phyloP scores from a whole-genome alignment of 1,140 invertebrate genomes.

The Mya arenaria region DNA sequence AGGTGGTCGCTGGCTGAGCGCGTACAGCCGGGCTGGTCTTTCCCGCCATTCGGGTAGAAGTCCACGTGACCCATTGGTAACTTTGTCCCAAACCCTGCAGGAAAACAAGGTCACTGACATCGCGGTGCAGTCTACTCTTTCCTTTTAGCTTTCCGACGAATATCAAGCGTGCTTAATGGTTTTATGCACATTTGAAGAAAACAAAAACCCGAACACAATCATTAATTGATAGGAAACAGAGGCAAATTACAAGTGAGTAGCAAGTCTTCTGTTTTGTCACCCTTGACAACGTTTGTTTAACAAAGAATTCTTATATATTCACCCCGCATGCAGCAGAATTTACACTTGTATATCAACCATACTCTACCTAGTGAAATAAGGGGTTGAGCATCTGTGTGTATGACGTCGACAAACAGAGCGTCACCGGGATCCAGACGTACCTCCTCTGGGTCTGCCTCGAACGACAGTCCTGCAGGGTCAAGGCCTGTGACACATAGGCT shows the following conservation, averaged over 20 bases:
- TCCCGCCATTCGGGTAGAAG: slow-evolving; percentile 86
- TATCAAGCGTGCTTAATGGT: neutral
- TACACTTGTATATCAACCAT: slow-evolving; percentile 70
- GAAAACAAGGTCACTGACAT: neutral
- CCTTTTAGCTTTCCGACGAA: too few species aligned
- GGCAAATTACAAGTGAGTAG: neutral
- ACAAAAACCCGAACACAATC: neutral
- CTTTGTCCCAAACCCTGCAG: slow-evolving; percentile 86
- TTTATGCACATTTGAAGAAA: too few species aligned
- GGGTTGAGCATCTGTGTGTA: slow-evolving; percentile 92
- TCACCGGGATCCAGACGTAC: slow-evolving; percentile 83
- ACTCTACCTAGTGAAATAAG: slow-evolving; percentile 80
- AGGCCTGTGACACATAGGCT: slow-evolving; percentile 82
- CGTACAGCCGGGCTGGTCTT: slow-evolving; percentile 77
- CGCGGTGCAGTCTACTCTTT: neutral
- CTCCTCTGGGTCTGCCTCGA: slow-evolving; percentile 82
- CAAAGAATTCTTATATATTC: neutral
- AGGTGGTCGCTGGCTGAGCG: slow-evolving; percentile 23
- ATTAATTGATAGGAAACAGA: neutral
- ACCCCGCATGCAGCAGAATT: too few species aligned
- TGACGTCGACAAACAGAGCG: slow-evolving; percentile 96
- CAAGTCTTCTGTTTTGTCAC: neutral
- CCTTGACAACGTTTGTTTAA: neutral
- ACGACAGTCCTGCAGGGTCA: slow-evolving; percentile 87
- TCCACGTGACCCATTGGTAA: slow-evolving; percentile 95